Evolutionary conservation across 2,888 invertebrate genomes (phyloP).

Genomic region (Ochropacha duplaris): DNA sequence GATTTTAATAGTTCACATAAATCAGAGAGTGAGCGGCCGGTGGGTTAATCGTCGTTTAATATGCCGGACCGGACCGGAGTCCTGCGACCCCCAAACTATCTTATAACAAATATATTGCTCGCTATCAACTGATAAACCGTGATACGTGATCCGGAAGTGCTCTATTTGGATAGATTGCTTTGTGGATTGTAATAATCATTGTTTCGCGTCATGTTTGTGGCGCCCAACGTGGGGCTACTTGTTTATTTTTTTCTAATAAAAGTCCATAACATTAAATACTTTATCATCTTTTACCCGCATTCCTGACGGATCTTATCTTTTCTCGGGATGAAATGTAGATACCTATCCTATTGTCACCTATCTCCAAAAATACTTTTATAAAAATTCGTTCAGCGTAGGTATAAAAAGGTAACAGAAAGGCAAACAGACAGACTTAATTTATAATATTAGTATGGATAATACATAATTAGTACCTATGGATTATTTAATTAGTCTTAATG

Average conservation of each 20-base stretch:
- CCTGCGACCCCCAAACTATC: constrained; percentile 41
- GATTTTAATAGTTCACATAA: constrained; percentile 83
- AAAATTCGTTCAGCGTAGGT: too few species aligned
- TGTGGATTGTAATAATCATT: constrained; percentile 13
- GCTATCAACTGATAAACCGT: constrained; percentile 36
- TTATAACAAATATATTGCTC: constrained; percentile 40
- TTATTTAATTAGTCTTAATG: constrained; percentile 13
- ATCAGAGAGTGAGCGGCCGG: constrained; percentile 71
- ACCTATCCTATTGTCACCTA: too few species aligned
- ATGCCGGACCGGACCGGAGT: constrained; percentile 69
- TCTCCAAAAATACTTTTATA: too few species aligned
- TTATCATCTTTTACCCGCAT: too few species aligned
- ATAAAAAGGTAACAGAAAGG: too few species aligned
- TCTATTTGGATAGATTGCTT: constrained; percentile 1
- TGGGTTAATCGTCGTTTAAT: constrained; percentile 82
- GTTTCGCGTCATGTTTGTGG: constrained; percentile 13
- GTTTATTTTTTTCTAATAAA: neutral
- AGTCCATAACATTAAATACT: too few species aligned
- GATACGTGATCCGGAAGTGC: constrained; percentile 24
- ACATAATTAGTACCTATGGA: too few species aligned
- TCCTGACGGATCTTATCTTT: too few species aligned
- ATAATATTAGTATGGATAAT: too few species aligned
- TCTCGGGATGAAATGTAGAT: too few species aligned
- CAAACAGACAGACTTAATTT: too few species aligned
- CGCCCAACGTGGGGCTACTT: constrained; percentile 21